Evolutionary conservation across 2,113 vertebrate genomes (phyloP), one percentile per base, ranked within the genome.

Genomic region (Albula glossodonta): DNA sequence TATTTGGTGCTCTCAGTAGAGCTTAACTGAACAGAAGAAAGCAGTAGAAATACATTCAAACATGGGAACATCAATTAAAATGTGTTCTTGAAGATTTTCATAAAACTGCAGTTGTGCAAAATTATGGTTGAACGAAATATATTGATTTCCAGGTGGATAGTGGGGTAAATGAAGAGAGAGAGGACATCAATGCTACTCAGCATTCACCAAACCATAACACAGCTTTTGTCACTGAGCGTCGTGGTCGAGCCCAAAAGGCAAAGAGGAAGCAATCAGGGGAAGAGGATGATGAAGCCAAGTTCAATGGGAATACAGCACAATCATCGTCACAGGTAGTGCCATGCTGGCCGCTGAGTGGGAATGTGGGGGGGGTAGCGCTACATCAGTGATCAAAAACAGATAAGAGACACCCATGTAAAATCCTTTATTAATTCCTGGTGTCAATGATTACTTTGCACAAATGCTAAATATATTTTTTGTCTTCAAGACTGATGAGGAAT

Each of bases 201-300:
- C 88, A 90, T 0, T 86, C 92, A 78, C 70, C 86, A 0, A 48
- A 31, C 57, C 57, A 63, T 60, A 57, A 52, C 25, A 48, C 52
- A 13, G 74, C 82, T 22, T 94, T 93, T 86, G 87, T 96, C 83
- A 97, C 95, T 87, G 96, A 95, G 89, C 94, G 89, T 4, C 80
- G 85, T 80, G 93, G 93, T 66, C 95, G 91, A 85, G 87, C 84
- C 12, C 80, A 90, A 80, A 81, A 87, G 82, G 88, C 82, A 25
- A 93, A 92, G 86, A 93, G 91, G 51, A 94, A 90, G 80, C 49
- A 89, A 13, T 77, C 84, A 85, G 90, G 90, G 78, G 79, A 52
- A 0, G 0, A 63, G 7, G 80, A 19, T 60, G 31, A 31, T 4
- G 52, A 19, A 49, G 9, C 83, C n/a, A 88, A 88, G 52, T 11